Evolutionary conservation across 2,888 invertebrate genomes (phyloP), one percentile per base, ranked within the genome.

Genomic region (Ectobius pallidus): DNA sequence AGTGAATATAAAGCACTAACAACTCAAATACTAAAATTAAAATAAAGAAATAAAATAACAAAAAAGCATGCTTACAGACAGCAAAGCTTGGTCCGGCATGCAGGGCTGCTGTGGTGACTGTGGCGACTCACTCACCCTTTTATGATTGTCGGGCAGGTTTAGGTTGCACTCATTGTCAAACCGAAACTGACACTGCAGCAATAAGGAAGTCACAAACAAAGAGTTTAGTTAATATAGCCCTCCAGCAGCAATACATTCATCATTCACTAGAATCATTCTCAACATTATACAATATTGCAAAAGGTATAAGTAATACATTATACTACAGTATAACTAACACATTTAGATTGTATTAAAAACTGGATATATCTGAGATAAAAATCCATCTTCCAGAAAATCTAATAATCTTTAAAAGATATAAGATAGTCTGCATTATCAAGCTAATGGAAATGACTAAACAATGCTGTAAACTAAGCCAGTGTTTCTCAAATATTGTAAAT

Each of bases 101-200:
- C 78, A 76, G 70, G 75, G 77, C 67, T 75, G 72, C 65, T 75
- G 72, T 73, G 71, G 68, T 65, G 73, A 71, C 69, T 67, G 72
- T 70, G 70, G 44, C 22, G 71, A 44, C 62, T 85, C 86, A 93
- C 94, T 94, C 93, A 97, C 97, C 95, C 96, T 91, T 91, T 95
- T 96, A 88, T 97, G 96, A 88, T 96, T 96, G 88, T 98, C 98
- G 86, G 96, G 96, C 83, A 98, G 91, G 87, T 94, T 95, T 86
- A 96, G 90, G 88, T 95, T 94, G 89, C 96, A 97, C 90, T 99
- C 99, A 88, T 97, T 98, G 89, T 99, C 99, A 88, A 99, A 99
- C 85, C 98, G 93, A 89, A 99, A 99, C 87, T 99, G 98, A 89
- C 97, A 97, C 97, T 99, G 91, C 81, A 73, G 69, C 68, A 77